phyloP scores from a whole-genome alignment of 2,888 invertebrate genomes.

The Linnaemya vulpina region DNA sequence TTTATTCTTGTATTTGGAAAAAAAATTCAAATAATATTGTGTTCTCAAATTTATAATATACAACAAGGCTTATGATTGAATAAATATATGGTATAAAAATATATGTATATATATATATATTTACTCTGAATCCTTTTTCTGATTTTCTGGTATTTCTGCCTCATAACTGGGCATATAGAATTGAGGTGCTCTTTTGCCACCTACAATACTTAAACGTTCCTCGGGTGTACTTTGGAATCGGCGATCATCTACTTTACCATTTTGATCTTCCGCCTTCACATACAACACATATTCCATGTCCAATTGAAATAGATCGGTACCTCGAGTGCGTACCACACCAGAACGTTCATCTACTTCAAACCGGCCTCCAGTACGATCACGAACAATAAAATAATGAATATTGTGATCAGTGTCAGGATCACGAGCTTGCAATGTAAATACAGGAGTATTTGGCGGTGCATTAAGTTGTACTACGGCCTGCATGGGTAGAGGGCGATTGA shows the following conservation, averaged over 20 bases:
- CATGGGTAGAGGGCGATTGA: constrained; percentile 98
- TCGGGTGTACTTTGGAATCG: constrained; percentile 95
- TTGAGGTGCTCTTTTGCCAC: constrained; percentile 98
- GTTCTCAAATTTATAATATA: too few species aligned
- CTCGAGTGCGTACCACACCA: constrained; percentile 95
- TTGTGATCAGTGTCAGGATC: constrained; percentile 98
- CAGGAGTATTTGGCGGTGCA: constrained; percentile 96
- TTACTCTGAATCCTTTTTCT: constrained; percentile 98
- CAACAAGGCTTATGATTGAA: too few species aligned
- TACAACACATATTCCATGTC: constrained; percentile 98
- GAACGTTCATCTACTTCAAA: constrained; percentile 96
- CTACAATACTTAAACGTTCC: constrained; percentile 95
- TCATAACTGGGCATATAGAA: constrained; percentile 98
- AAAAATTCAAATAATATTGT: too few species aligned
- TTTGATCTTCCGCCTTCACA: constrained; percentile 97
- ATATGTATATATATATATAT: constrained; percentile 83
- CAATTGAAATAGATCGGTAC: constrained; percentile 95
- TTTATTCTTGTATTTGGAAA: too few species aligned
- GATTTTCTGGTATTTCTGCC: constrained; percentile 97
- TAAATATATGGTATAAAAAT: neutral
- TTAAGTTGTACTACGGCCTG: constrained; percentile 98
- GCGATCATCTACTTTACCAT: constrained; percentile 95
- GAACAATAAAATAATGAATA: constrained; percentile 97
- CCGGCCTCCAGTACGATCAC: constrained; percentile 91
- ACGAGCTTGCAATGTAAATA: constrained; percentile 97